phyloP scores from a whole-genome alignment of 2,113 vertebrate species.

The Micromys minutus region DNA sequence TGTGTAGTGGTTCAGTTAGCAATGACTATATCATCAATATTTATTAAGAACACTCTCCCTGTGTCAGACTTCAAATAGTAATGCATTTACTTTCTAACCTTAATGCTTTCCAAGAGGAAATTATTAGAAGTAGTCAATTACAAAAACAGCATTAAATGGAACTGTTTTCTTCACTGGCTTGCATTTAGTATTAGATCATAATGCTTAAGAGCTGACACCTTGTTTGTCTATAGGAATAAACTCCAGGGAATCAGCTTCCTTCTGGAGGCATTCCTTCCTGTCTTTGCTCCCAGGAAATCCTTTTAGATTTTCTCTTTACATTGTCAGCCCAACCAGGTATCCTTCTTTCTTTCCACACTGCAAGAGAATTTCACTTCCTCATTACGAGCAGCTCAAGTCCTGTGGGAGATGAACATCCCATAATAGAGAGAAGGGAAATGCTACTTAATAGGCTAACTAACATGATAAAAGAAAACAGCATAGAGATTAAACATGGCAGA shows the following conservation, averaged over 20 bases:
- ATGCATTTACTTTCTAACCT: background rate
- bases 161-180: background rate
- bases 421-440: background rate
- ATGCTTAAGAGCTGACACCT: background rate
- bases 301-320: background rate
- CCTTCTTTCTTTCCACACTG: background rate
- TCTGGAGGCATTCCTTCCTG: background rate
- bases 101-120: background rate
- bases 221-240: background rate
- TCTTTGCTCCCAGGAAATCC: rapidly evolving
- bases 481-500: background rate
- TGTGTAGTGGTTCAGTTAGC: background rate
- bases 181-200: background rate
- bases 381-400: background rate
- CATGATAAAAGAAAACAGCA: background rate
- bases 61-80: background rate
- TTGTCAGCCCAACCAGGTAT: too few species aligned
- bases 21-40: background rate
- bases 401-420: background rate
- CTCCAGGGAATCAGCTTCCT: background rate
- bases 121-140: background rate
- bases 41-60: background rate
- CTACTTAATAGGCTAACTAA: background rate
- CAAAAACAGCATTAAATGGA: background rate
- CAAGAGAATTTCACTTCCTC: background rate